A percentile compares a stretch with the other conserved stretches of the same genome.
phyloP scores from a whole-genome alignment of 2,888 invertebrate species.

The Calephelis perditalis region DNA sequence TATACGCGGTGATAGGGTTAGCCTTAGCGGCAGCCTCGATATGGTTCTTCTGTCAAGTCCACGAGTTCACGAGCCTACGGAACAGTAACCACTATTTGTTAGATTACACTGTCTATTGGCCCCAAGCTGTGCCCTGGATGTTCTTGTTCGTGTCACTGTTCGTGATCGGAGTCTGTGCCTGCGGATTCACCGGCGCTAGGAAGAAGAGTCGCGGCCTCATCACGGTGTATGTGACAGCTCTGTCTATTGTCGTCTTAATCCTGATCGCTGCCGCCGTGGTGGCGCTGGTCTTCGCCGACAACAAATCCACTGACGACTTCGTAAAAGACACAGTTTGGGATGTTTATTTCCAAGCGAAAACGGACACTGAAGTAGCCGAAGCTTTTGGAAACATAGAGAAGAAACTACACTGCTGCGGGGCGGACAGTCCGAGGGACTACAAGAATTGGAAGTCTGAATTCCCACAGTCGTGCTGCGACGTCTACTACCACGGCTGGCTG shows the following conservation, averaged over 20 bases:
- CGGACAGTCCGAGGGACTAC: conserved; percentile 61
- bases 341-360: conserved; percentile 52
- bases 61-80: conserved; percentile 48
- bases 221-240: conserved; percentile 43
- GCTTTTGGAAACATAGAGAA: conserved; percentile 54
- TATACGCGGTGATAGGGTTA: conserved; percentile 48
- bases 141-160: conserved; percentile 54
- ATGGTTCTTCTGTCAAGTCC: conserved; percentile 59
- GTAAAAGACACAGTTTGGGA: conserved; percentile 65
- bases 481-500: conserved; percentile 57
- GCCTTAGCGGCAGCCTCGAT: conserved; percentile 48
- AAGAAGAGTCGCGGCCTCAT: conserved; percentile 48
- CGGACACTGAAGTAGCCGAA: conserved; percentile 40
- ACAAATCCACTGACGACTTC: conserved; percentile 52
- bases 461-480: conserved; percentile 64
- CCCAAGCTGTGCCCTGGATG: conserved; percentile 66
- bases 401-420: conserved; percentile 64
- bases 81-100: conserved; percentile 61
- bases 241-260: conserved; percentile 43
- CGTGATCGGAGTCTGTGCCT: conserved; percentile 49
- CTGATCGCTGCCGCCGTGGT: conserved; percentile 46
- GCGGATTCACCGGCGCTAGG: conserved; percentile 54
- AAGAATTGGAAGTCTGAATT: conserved; percentile 56
- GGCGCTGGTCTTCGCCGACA: conserved; percentile 55
- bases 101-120: conserved; percentile 67